Evolutionary conservation across 1,140 invertebrate species (phyloP), one percentile per base, ranked within the genome.

Genomic region (Diorhabda elongata): DNA sequence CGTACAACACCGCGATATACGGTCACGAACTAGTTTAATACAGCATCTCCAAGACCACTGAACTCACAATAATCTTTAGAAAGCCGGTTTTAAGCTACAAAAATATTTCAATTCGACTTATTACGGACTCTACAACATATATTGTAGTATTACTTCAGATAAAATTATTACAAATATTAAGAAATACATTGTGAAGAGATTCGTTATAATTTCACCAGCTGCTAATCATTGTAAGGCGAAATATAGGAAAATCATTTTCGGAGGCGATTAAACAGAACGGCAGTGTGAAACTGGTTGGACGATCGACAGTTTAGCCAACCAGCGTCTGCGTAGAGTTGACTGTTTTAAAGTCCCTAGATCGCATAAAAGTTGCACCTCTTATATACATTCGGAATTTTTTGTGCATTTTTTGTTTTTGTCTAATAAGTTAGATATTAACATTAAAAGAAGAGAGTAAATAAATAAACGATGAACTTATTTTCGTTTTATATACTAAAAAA

Each of bases 41-140:
- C 64, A 65, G 64, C 64, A 65, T 65, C 64, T 65, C 64, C 47
- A 65, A 65, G 64, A 65, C 64, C 64, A 65, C 47, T 65, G 64
- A 65, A 65, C 64, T 65, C 64, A 65, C 64, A 65, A 65, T 65
- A 65, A 65, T 65, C 64, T 65, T 65, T 65, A 65, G 64, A 65
- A 47, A 65, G 64, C 52, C 64, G 26, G 64, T 57, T 65, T 65
- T 42, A 65, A 47, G 42, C 64, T 58, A n/a, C 52, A 65, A 56
- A 65, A 65, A 65, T 47, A 64, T 45, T 45, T 44, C 62, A 64
- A 43, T 64, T 45, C n/a, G 5, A 5, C 56, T 9, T 47, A 44
- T 44, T 45, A 11, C 58, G 26, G 4, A 26, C 26, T 60, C 26
- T 26, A 26, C 26, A 26, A 26, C 26, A 26, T 26, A 26, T 26